Conservation (phyloP, 1,140 invertebrate genomes). For the Drosophila nigrodunni region DNA sequence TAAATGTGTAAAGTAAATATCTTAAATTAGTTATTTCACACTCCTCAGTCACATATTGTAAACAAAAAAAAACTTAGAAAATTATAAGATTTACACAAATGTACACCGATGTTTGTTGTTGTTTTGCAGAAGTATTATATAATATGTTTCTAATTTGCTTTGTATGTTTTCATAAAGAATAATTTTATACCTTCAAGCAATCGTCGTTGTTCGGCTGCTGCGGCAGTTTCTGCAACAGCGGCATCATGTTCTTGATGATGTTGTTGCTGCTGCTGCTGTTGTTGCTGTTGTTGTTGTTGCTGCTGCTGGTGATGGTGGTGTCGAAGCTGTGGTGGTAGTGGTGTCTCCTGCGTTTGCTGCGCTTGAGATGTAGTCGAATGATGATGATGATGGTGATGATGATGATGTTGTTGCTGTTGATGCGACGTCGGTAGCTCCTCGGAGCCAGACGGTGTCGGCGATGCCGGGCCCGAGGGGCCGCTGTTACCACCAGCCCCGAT, state of each 20-base stretch:
- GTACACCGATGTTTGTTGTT: conserved; percentile 43
- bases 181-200: conserved; percentile 83
- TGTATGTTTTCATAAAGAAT: conserved; percentile 60
- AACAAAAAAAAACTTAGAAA: conserved; percentile 39
- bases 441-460: conserved; percentile 72
- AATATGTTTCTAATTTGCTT: conserved; percentile 50
- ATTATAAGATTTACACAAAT: conserved; percentile 62
- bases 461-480: conserved; percentile 73
- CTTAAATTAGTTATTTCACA: conserved; percentile 20
- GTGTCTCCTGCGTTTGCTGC: conserved; percentile 55
- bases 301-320: conserved; percentile 55
- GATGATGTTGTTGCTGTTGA: conserved; percentile 45
- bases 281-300: conserved; percentile 61
- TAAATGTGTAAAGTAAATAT: background rate
- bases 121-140: conserved; percentile 39
- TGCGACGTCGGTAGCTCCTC: conserved; percentile 54
- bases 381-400: conserved; percentile 57
- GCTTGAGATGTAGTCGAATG: conserved; percentile 50
- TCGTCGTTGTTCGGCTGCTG: conserved; percentile 80
- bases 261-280: conserved; percentile 38
- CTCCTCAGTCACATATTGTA: conserved; percentile 17
- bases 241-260: conserved; percentile 49
- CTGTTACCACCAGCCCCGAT: conserved; percentile 28
- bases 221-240: conserved; percentile 73
- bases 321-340: conserved; percentile 40